A percentile compares a stretch with the other conserved stretches of the same genome.
Evolutionary conservation across 2,888 invertebrate species (phyloP).

Genomic region (Tachina lurida): DNA sequence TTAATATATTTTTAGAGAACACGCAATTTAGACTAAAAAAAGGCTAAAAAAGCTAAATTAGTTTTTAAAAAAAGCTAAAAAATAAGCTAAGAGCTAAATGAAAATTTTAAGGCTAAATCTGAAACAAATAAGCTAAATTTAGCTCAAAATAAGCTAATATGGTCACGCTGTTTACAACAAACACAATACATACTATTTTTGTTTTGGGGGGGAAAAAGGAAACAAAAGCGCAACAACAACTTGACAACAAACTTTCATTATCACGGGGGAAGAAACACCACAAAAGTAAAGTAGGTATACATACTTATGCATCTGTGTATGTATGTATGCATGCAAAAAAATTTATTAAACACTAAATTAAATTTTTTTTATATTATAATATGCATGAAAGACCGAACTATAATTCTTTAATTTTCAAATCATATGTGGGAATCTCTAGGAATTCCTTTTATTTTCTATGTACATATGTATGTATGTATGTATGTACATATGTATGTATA

Average conservation of each 20-base stretch:
- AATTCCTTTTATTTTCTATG: constrained; percentile 18
- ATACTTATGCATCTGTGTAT: too few species aligned
- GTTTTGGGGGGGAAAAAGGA: constrained; percentile 32
- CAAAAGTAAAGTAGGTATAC: background rate
- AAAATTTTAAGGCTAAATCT: too few species aligned
- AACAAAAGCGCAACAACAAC: background rate
- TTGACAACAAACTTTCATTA: constrained; percentile 15
- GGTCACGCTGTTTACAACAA: constrained; percentile 36
- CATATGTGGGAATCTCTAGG: background rate
- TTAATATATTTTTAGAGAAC: too few species aligned
- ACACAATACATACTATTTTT: constrained; percentile 21
- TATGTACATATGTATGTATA: background rate
- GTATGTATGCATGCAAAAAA: background rate
- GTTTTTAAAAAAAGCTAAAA: too few species aligned
- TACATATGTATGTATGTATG: background rate
- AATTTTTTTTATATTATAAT: constrained; percentile 9
- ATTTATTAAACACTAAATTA: background rate
- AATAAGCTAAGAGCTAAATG: too few species aligned
- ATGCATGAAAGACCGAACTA: too few species aligned
- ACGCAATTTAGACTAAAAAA: too few species aligned
- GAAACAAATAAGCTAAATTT: too few species aligned
- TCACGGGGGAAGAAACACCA: background rate
- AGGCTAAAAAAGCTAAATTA: too few species aligned
- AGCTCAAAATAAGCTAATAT: too few species aligned
- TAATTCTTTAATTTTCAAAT: background rate